phyloP scores from a whole-genome alignment of 1,140 invertebrate genomes.

The Pentalonia nigronervosa region DNA sequence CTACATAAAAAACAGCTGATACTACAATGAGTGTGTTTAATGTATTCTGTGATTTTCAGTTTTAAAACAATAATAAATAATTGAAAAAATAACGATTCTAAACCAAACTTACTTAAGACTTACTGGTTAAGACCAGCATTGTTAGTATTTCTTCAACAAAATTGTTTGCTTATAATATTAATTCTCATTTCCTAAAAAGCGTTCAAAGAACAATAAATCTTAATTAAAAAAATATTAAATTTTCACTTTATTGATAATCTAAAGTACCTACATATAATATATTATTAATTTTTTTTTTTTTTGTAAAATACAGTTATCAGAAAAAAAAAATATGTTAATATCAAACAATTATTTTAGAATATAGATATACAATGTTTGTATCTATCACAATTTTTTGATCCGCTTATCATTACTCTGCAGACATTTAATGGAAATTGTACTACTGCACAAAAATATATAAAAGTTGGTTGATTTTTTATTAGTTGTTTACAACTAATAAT shows the following conservation, averaged over 20 bases:
- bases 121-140: not conserved
- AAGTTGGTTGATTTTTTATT: not conserved
- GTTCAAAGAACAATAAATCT: not conserved
- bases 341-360: not conserved
- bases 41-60: slow-evolving; percentile 1
- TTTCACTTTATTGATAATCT: not conserved
- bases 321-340: not conserved
- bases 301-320: not conserved
- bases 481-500: not conserved
- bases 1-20: not conserved
- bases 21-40: not conserved
- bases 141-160: too few species aligned
- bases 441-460: not conserved
- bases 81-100: not conserved
- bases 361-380: not conserved
- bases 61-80: slow-evolving; percentile 4
- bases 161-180: not conserved
- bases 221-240: not conserved
- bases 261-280: not conserved
- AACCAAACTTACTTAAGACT: not conserved
- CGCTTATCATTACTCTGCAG: not conserved
- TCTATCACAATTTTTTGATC: not conserved
- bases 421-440: not conserved
- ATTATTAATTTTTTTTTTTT: not conserved
- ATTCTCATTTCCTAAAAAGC: not conserved